Base-by-base conservation (phyloP, 1,140 invertebrate genomes). In the Antheraea mylitta region DNA sequence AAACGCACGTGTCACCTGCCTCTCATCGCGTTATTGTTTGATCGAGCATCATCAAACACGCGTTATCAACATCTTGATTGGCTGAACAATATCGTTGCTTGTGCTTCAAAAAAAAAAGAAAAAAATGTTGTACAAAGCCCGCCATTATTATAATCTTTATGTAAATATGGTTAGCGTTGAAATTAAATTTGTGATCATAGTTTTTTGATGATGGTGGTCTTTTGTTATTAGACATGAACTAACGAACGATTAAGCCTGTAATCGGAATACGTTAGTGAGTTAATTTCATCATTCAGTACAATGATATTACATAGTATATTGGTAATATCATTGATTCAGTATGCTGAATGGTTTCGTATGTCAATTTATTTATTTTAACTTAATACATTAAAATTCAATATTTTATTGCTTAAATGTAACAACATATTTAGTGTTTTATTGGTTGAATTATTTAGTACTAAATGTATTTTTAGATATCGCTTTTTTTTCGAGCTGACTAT, bases 1-100 rank as follows among this genome's bases (percentile, higher is more conserved):
- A 66, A 77, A 74, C 80, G 86, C 87, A 89, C 87, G 87, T 86
- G 87, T 80, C 83, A 86, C 81, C 81, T 85, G 86, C 77, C 75
- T 75, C 78, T 73, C 76, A 75, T 77, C 80, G 70, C 77, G 71
- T 70, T 71, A 81, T 83, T 74, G 71, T 69, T 22, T 58, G 60
- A 68, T 63, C 65, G 61, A 74, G 71, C 37, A 64, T 67, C 74
- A 71, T 71, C 36, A 65, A 68, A 75, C 66, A 74, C 69, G 70
- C 62, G 59, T 71, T 77, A 77, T 68, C 74, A 58, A 73, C 75
- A 73, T 74, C 66, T 77, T 75, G 75, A 83, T 77, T 78, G 73
- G 75, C 71, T 66, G 73, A 69, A 73, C 72, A 71, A 66, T 70
- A 71, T 64, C 73, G 37, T 22, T 65, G 71, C 73, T 58, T 73